Conservation (phyloP, 2,797 vertebrate species). For the Gallinago stenura region DNA sequence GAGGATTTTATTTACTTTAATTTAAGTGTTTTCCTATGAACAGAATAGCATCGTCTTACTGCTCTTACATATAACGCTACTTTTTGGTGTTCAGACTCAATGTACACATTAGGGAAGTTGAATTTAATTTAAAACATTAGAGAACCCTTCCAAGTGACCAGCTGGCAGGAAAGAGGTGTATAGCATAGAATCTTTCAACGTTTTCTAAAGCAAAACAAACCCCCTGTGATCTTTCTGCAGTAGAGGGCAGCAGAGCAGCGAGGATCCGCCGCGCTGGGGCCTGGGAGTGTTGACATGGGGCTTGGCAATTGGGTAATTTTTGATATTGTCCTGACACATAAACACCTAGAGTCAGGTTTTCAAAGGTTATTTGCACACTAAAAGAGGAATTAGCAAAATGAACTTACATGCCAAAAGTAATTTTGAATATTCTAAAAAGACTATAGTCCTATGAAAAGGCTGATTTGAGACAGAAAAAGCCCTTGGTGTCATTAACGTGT, state of each 20-base stretch:
- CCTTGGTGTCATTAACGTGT: background rate
- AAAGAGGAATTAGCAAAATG: slow-evolving; percentile 81
- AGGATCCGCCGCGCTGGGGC: background rate
- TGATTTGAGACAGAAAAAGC: background rate
- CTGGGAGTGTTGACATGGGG: slow-evolving; percentile 65
- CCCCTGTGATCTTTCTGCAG: background rate
- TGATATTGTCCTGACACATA: slow-evolving; percentile 81
- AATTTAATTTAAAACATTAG: accelerated
- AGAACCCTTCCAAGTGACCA: accelerated
- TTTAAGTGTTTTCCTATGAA: accelerated
- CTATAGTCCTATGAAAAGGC: background rate
- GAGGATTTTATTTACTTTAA: background rate
- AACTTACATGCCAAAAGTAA: slow-evolving; percentile 79
- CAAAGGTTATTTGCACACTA: slow-evolving; percentile 81
- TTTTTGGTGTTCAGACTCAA: accelerated
- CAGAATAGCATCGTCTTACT: accelerated
- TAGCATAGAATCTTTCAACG: accelerated
- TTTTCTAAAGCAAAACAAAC: background rate
- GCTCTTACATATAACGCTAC: accelerated
- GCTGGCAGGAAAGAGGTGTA: accelerated
- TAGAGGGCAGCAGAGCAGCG: slow-evolving; percentile 80
- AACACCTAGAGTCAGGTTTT: slow-evolving; percentile 78
- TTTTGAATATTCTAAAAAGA: slow-evolving; percentile 75
- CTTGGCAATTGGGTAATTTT: slow-evolving; percentile 77
- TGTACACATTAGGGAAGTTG: accelerated